Evolutionary conservation across 2,113 vertebrate genomes (phyloP).

Genomic region (Brachypodius melanocephalos): DNA sequence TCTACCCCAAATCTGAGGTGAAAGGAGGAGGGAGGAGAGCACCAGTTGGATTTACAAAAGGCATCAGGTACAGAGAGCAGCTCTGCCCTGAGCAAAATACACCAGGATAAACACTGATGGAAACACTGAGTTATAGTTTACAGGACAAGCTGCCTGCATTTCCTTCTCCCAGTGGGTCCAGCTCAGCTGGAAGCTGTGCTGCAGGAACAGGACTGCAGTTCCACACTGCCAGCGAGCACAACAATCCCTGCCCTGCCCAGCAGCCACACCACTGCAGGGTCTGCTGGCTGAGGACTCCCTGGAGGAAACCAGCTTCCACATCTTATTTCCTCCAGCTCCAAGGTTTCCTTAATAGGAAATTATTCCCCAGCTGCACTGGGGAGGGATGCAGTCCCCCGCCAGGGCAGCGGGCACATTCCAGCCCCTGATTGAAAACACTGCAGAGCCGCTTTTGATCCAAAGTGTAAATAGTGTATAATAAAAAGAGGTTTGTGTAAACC

Average conservation of each 20-base stretch:
- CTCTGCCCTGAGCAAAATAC: neutral
- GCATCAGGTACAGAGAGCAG: neutral
- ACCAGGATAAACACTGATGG: neutral
- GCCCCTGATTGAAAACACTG: constrained; percentile 50
- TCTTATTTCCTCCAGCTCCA: constrained; percentile 48
- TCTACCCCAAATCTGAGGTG: neutral
- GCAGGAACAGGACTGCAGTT: neutral
- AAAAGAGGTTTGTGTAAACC: constrained; percentile 56
- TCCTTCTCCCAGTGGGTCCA: neutral
- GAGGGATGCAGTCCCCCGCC: neutral
- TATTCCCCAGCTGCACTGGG: neutral
- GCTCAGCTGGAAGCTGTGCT: neutral
- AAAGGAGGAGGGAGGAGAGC: neutral
- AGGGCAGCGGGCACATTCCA: constrained; percentile 52
- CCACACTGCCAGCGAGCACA: accelerated
- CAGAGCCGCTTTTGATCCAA: constrained; percentile 50
- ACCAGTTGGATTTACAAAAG: accelerated
- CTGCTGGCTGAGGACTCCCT: neutral
- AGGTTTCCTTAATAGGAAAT: constrained; percentile 74
- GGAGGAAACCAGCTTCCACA: neutral
- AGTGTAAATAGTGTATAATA: constrained; percentile 65
- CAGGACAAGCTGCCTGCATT: neutral
- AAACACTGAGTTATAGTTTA: neutral
- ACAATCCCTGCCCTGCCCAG: neutral
- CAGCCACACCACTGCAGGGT: neutral